Evolutionary conservation across 2,888 invertebrate species (phyloP), one percentile per base, ranked within the genome.

Genomic region (Pogonocherus hispidulus): DNA sequence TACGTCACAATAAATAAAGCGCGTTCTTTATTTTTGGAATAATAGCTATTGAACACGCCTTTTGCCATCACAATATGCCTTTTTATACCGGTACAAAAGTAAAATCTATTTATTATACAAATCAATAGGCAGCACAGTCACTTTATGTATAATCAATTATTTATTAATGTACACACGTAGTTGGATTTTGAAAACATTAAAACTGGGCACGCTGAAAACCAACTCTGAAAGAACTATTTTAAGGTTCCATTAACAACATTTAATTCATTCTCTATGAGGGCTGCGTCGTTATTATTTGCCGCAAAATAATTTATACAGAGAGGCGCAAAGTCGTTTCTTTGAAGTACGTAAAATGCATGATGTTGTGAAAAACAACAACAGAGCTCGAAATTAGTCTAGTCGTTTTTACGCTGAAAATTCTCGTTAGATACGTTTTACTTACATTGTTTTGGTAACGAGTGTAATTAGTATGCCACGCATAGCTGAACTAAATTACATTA

Each of bases 371-470:
- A 41, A 41, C 41, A 41, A 41, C 41, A 41, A 41, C 41, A 41
- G n/a, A 41, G 41, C n/a, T n/a, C 41, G 16, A 41, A 41, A 41
- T 41, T 41, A 41, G 41, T 41, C 14, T 41, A 41, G 41, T 41
- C 41, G n/a, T 41, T 41, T 41, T 41, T 41, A 11, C 41, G 5
- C 41, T 41, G 16, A 41, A 41, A 41, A 41, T 41, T 41, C 41
- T 41, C 41, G 41, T 41, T 41, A 41, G 41, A 1, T 41, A 41
- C 41, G n/a, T 41, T 41, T 41, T 41, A 41, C n/a, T 41, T 41
- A 41, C 41, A 41, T 41, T 41, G 41, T 41, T 41, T 41, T 41
- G 4, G 41, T 1, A n/a, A 41, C 14, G 41, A 41, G 41, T 41
- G n/a, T 41, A 41, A 41, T 41, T 41, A 41, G 41, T 41, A 9